These are phyloP conservation scores for Chymomyza amoena DNA, from an alignment of 2,888 invertebrate genomes.

Conservation along the genomic window DNA sequence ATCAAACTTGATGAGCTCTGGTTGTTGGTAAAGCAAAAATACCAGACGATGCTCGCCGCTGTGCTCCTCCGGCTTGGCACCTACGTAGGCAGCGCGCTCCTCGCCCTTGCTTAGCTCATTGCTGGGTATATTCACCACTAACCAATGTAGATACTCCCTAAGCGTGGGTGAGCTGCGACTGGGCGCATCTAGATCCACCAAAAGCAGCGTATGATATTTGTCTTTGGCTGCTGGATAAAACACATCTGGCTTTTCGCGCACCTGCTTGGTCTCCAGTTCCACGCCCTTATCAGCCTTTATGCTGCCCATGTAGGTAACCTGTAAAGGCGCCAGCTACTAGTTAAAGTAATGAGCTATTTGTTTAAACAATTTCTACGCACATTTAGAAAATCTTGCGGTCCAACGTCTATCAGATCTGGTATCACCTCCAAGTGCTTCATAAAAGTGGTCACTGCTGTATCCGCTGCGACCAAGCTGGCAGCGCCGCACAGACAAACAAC, in stretches of 20 bases:
- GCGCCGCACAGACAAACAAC: neutral
- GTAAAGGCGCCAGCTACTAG: neutral
- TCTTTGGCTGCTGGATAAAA: constrained; percentile 46
- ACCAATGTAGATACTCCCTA: constrained; percentile 94
- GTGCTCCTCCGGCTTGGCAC: constrained; percentile 88
- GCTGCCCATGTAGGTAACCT: constrained; percentile 75
- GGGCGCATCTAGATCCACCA: constrained; percentile 91
- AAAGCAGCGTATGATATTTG: constrained; percentile 61
- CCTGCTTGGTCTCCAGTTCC: constrained; percentile 84
- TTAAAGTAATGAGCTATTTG: neutral
- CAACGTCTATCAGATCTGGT: constrained; percentile 74
- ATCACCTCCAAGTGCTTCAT: constrained; percentile 74
- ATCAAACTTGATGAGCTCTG: constrained; percentile 80
- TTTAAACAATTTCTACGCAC: constrained; percentile 43
- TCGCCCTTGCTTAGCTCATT: constrained; percentile 85
- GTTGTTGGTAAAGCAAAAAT: constrained; percentile 86
- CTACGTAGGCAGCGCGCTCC: constrained; percentile 86
- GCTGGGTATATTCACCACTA: constrained; percentile 91
- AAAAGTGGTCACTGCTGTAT: constrained; percentile 73
- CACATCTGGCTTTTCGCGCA: constrained; percentile 56
- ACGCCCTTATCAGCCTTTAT: constrained; percentile 82
- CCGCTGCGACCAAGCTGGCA: constrained; percentile 35
- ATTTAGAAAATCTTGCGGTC: constrained; percentile 74
- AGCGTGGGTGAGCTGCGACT: constrained; percentile 86
- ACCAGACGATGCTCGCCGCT: constrained; percentile 88